Conservation (phyloP, 2,888 invertebrate genomes). For the Phania funesta region DNA sequence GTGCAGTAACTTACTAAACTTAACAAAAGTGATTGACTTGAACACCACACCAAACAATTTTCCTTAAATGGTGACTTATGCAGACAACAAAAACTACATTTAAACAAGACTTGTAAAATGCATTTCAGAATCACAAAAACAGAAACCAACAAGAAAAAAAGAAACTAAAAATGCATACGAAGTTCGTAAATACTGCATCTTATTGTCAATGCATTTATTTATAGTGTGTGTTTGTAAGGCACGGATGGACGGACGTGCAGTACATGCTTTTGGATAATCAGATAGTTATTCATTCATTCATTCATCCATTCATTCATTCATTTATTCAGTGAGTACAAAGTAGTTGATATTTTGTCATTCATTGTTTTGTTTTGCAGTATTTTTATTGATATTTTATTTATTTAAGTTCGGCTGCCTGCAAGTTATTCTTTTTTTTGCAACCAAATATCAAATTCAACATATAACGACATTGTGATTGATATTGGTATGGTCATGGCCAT, state of each 20-base stretch:
- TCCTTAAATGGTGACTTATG: conserved; percentile 51
- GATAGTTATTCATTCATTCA: neutral
- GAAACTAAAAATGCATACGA: neutral
- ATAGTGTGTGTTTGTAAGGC: too few relatives aligned
- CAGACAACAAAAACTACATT: neutral
- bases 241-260: neutral
- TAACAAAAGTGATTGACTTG: conserved; percentile 56
- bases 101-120: neutral
- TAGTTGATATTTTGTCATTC: conserved; percentile 52
- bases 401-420: conserved; percentile 18
- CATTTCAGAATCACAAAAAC: neutral
- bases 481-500: conserved; percentile 41
- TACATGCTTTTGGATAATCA: neutral
- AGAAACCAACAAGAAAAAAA: neutral
- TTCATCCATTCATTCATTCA: conserved; percentile 6
- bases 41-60: conserved; percentile 39
- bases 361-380: conserved; percentile 16
- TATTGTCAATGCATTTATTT: conserved; percentile 42
- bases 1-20: conserved; percentile 32
- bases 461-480: conserved; percentile 24
- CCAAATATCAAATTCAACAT: neutral
- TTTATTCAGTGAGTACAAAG: neutral
- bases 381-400: conserved; percentile 24
- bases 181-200: conserved; percentile 5
- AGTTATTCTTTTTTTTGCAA: neutral